Evolutionary conservation across 53 echinoderm and acorn worm genomes (phyloP), one percentile per base, ranked within the genome.

Genomic region (Pentamera pediparva): DNA sequence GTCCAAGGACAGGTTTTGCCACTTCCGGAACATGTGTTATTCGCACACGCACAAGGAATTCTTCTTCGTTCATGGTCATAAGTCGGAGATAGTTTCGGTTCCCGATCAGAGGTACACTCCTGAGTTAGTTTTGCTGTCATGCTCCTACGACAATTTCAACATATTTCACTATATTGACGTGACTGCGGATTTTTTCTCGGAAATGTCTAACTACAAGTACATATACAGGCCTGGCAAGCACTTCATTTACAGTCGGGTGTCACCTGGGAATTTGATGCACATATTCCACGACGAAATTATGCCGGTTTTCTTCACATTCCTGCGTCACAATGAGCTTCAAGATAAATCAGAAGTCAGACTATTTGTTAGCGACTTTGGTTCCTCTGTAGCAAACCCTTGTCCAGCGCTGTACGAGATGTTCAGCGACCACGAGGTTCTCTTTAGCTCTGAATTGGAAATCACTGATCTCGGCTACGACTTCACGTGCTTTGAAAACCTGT

Each of bases 141-240:
- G n/a, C n/a, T n/a, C n/a, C n/a, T n/a, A n/a, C n/a, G n/a, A 98
- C 67, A 98, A 98, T 80, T 89, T 84, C 0, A 91, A 98, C 76
- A 91, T 89, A 75, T 98, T 98, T 58, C 62, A 83, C 19, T 98
- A 82, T 53, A 65, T 78, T 15, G 89, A 91, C 59, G 62, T 89
- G 0, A 28, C 43, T 28, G 45, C 45, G 6, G 67, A 41, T 18
- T 43, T 4, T 40, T 21, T 67, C 4, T 11, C 18, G 28, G 47
- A 40, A 22, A 38, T 67, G 39, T 45, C 67, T 41, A 41, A 67
- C 67, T 43, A 28, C 15, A 10, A 67, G 18, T 45, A 67, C 39
- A 28, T 67, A 30, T 43, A 43, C 48, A 70, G 52, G n/a, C 12
- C 40, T 9, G 98, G 98, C 22, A 74, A 74, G 54, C 75, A 79